Base-by-base conservation (phyloP, 2,113 vertebrate species). In the Dinomys branickii region DNA sequence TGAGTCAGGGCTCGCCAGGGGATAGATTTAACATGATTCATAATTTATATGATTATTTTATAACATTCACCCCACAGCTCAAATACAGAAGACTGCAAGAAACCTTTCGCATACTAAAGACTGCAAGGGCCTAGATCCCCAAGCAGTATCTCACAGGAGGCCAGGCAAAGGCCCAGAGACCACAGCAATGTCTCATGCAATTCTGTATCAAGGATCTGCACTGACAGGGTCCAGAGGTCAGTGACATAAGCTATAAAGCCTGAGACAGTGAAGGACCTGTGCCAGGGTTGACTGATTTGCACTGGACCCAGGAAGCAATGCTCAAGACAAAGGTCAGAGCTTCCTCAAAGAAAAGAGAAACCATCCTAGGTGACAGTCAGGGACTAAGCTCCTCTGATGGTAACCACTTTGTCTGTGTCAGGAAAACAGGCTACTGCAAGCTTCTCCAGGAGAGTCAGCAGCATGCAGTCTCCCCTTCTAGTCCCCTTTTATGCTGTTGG, bases 71-170 rank as follows among this genome's bases (percentile, higher is more conserved):
- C 71, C n/a, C 26, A 75, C 26, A 75, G 28, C 3, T 44, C 38
- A 75, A 75, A 75, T 44, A 3, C 9, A 44, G 71, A 75, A 44
- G 71, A 75, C 22, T 44, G 41, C 11, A 75, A 28, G 38, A 44
- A 11, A 26, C 11, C 38, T 4, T 24, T 44, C 2, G 1, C 4
- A 3, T 14, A 1, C 38, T 28, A 44, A 35, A 13, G 24, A 28
- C 22, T 11, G 4, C 4, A 0, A 73, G 20, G 10, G 10, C 71
- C 20, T 41, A 8, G 10, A 73, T 73, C 1, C 22, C 22, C 19
- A 4, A 9, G 38, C n/a, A 20, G 7, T n/a, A 16, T 38, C 9
- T 22, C 9, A 4, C 10, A 4, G 19, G 20, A 24, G 38, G 26
- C 38, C 38, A 41, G 69, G 17, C 26, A 17, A 8, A 41, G 38